Conservation (phyloP, 2,888 invertebrate genomes). For the Hipparchia sbordonii region DNA sequence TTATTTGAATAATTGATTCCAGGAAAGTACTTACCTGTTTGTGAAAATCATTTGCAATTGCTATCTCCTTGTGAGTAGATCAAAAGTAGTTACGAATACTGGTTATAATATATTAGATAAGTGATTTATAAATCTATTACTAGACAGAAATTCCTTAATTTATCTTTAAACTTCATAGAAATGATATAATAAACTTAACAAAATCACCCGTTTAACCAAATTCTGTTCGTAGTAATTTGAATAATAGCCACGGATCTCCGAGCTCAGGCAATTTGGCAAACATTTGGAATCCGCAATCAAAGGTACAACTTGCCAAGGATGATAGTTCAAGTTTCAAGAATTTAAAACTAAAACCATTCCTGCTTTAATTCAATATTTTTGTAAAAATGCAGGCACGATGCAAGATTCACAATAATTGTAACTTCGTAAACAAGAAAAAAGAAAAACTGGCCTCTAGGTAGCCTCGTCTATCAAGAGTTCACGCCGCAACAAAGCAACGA, state of each 20-base stretch:
- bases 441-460: too few relatives aligned
- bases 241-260: conserved; percentile 54
- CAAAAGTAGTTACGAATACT: too few relatives aligned
- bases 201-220: conserved; percentile 70
- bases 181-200: conserved; percentile 48
- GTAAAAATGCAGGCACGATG: background rate
- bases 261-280: conserved; percentile 19
- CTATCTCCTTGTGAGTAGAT: background rate
- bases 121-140: too few relatives aligned
- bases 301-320: conserved; percentile 8
- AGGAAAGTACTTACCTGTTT: background rate
- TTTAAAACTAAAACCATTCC: background rate
- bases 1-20: conserved; percentile 71
- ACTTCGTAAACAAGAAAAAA: background rate
- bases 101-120: too few relatives aligned
- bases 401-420: background rate
- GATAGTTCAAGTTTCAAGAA: background rate
- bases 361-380: background rate
- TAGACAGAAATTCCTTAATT: too few relatives aligned
- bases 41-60: background rate
- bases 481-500: too few relatives aligned
- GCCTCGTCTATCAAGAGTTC: too few relatives aligned
- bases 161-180: background rate
- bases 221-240: conserved; percentile 72
- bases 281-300: conserved; percentile 22